Base-by-base conservation (phyloP, 2,888 invertebrate species). In the Drosophila anomelani region DNA sequence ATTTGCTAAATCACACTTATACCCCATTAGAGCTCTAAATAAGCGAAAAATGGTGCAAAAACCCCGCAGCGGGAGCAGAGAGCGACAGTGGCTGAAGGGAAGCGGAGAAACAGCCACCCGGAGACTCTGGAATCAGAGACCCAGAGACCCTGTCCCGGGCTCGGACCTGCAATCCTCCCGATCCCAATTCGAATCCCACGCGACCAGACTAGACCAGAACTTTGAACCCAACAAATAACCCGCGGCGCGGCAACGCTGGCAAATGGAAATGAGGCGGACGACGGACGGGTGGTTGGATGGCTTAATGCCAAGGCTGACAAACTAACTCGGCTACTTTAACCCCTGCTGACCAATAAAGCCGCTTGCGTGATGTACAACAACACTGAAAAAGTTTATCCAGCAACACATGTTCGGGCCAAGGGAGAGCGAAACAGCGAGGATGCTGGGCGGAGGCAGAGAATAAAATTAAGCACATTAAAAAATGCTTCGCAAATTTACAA, bases 401-500 rank as follows among this genome's bases (percentile, higher is more conserved):
- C 77, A 85, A 83, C 85, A 85, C 84, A 85, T 77, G 79, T 75
- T 76, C 75, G 39, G 38, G 49, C 39, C 46, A 46, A 51, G 36
- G 47, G 62, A 67, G 60, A 20, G 53, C 17, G 32, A 41, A 36
- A 49, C 38, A 34, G 13, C 10, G 12, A 13, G 20, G 20, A 20
- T n/a, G 36, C 32, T 32, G 38, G 38, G 20, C 26, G 34, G 39
- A 29, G 36, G 32, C 41, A n/a, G 39, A 34, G 29, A 85, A 80
- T 81, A 85, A 85, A 86, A 86, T 87, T 79, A 80, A 85, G 83
- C 81, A 87, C 87, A 86, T 86, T 86, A 86, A 86, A 86, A 85
- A 86, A 83, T 86, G 87, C 85, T 87, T 86, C 87, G 76, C 85
- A 86, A 86, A 87, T 86, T 86, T 86, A 86, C 87, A 86, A 86